phyloP scores from a whole-genome alignment of 2,113 vertebrate species.

The Solenodon paradoxus region DNA sequence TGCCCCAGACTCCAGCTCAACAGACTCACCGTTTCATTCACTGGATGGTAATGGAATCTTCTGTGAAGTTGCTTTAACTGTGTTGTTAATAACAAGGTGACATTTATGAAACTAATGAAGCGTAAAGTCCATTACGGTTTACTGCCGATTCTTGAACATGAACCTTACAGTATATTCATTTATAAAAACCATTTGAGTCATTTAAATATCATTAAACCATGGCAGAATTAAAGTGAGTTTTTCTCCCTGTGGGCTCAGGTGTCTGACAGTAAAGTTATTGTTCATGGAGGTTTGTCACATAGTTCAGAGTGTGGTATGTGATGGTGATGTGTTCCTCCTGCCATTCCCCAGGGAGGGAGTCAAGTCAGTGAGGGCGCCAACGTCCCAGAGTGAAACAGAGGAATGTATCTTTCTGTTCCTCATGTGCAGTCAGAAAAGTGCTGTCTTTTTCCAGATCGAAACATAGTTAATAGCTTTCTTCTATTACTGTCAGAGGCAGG shows the following conservation, averaged over 20 bases:
- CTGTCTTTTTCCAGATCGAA: neutral
- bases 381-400: neutral
- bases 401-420: neutral
- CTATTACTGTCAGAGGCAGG: too few relatives aligned
- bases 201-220: slow-evolving; percentile 63
- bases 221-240: slow-evolving; percentile 36
- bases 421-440: neutral
- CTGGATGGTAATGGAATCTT: neutral
- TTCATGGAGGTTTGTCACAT: accelerated
- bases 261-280: neutral
- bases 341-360: accelerated
- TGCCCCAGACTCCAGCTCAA: neutral
- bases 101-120: slow-evolving; percentile 66
- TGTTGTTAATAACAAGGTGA: slow-evolving; percentile 47
- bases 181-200: slow-evolving; percentile 43
- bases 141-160: neutral
- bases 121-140: slow-evolving; percentile 46
- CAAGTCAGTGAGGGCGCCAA: neutral
- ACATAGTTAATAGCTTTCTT: too few relatives aligned
- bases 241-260: neutral
- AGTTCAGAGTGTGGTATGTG: accelerated
- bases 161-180: slow-evolving; percentile 54
- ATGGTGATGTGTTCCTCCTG: accelerated
- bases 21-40: accelerated
- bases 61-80: slow-evolving; percentile 9